These are phyloP conservation scores for Poeciliopsis infans DNA, from an alignment of 2,797 vertebrate genomes.

Conservation along the genomic window DNA sequence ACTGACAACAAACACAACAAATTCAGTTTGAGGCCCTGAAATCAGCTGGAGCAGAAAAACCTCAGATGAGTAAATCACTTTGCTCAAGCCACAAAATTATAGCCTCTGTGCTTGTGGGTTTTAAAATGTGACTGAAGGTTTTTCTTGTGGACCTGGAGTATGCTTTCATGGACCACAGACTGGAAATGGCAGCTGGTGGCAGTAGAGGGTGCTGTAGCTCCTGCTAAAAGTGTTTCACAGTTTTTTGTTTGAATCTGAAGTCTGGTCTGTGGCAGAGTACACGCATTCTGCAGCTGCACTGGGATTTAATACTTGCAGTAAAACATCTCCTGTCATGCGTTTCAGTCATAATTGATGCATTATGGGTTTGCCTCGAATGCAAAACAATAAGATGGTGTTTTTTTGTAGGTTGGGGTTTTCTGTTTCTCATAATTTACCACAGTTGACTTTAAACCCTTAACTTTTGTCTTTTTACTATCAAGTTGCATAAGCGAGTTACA, in stretches of 20 bases:
- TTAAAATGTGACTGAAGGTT: conserved; percentile 75
- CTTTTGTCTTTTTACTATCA: conserved; percentile 23
- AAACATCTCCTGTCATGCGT: conserved; percentile 18
- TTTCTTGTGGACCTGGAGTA: conserved; percentile 78
- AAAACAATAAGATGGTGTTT: conserved; percentile 37
- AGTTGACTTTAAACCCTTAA: conserved; percentile 5
- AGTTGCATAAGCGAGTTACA: conserved; percentile 19
- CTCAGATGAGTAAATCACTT: conserved; percentile 67
- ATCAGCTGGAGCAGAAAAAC: conserved; percentile 63
- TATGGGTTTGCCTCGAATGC: conserved; percentile 17
- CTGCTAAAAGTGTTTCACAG: conserved; percentile 25
- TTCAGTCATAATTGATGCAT: conserved; percentile 26
- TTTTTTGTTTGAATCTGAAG: conserved; percentile 19
- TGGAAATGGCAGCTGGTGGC: conserved; percentile 31
- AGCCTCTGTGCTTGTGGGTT: conserved; percentile 79
- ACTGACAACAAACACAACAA: conserved; percentile 44
- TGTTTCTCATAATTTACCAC: conserved; percentile 31
- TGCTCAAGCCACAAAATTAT: conserved; percentile 80
- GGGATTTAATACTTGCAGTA: conserved; percentile 15
- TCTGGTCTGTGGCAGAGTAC: conserved; percentile 13
- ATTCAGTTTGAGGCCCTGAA: conserved; percentile 49
- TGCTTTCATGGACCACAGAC: conserved; percentile 74
- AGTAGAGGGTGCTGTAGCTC: conserved; percentile 74
- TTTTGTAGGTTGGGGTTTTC: conserved; percentile 22
- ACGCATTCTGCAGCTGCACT: conserved; percentile 13